These are phyloP conservation scores for Cyclophora punctaria DNA, from an alignment of 2,888 invertebrate species.

Conservation along the genomic window DNA sequence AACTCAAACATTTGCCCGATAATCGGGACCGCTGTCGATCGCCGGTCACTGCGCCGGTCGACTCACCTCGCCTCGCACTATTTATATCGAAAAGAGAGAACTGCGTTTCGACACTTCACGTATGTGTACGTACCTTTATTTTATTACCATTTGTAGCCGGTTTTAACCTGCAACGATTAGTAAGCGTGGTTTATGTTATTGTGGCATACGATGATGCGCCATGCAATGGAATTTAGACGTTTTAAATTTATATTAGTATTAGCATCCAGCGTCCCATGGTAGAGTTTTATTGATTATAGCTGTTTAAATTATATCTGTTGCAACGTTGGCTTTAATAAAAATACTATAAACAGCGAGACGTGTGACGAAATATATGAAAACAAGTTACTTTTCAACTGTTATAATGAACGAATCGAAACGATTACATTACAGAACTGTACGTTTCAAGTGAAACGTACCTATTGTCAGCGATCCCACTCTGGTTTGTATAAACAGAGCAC, in stretches of 20 bases:
- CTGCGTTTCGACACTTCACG: conserved; percentile 63
- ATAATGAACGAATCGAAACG: too few relatives aligned
- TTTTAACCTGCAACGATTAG: conserved; percentile 66
- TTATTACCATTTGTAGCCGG: conserved; percentile 72
- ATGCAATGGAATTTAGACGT: conserved; percentile 33
- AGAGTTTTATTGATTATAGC: conserved; percentile 7
- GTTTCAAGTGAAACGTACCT: too few relatives aligned
- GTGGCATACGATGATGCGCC: conserved; percentile 52
- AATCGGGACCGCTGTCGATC: conserved; percentile 71
- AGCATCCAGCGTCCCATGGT: conserved; percentile 10
- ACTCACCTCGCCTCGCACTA: conserved; percentile 56
- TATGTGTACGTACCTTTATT: conserved; percentile 63
- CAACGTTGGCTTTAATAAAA: not conserved
- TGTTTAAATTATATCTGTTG: conserved; percentile 4
- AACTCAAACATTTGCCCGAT: conserved; percentile 69
- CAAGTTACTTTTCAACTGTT: too few relatives aligned
- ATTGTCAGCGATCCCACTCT: conserved; percentile 7
- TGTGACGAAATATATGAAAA: too few relatives aligned
- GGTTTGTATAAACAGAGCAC: conserved; percentile 19
- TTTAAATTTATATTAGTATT: conserved; percentile 12
- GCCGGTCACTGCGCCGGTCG: conserved; percentile 65
- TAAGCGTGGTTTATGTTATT: conserved; percentile 59
- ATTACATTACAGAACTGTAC: too few relatives aligned
- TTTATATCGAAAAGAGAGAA: conserved; percentile 69
- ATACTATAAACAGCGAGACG: too few relatives aligned